Base-by-base conservation (phyloP, 1,140 invertebrate genomes). In the Drosophila pandora region DNA sequence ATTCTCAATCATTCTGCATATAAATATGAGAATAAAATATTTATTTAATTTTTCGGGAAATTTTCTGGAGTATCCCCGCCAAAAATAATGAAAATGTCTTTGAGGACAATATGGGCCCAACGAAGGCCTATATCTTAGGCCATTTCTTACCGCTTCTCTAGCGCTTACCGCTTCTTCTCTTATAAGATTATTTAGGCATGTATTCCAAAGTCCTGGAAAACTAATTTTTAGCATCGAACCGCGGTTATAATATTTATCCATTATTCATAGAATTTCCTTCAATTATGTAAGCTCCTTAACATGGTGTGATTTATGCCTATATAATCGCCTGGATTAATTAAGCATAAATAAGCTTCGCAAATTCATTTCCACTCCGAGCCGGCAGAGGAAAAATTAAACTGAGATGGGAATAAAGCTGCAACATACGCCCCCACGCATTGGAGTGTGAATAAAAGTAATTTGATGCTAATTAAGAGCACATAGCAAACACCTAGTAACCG, bases 381-480 rank as follows among this genome's bases (percentile, higher is more conserved):
- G 8, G 28, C 13, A 12, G 6, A 10, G 7, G 9, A 6, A 22
- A 21, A 56, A 54, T 56, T n/a, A 55, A 65, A 53, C 22, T 17
- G 23, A 37, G 49, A 39, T 7, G 43, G 21, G 48, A 52, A 45
- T 39, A 37, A 50, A 54, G 48, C 65, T 81, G 82, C 59, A 75
- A 63, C 76, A 61, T 47, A 39, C 64, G 61, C 39, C 25, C 21
- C 23, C 2, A 32, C 34, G 50, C 74, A 85, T 55, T 88, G 79
- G 34, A 50, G 63, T 79, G 83, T 79, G 64, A 88, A 83, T 76
- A 79, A 79, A 88, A 83, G 79, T 87, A 87, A 87, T 87, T 83
- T 76, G 78, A 87, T 87, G 83, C 79, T 87, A 87, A 87, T 87
- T 87, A 87, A 83, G 65, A 76, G 78, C 65, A 56, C 65, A 69